Base-by-base conservation (phyloP, 2,113 vertebrate genomes). In the Laticauda colubrina region DNA sequence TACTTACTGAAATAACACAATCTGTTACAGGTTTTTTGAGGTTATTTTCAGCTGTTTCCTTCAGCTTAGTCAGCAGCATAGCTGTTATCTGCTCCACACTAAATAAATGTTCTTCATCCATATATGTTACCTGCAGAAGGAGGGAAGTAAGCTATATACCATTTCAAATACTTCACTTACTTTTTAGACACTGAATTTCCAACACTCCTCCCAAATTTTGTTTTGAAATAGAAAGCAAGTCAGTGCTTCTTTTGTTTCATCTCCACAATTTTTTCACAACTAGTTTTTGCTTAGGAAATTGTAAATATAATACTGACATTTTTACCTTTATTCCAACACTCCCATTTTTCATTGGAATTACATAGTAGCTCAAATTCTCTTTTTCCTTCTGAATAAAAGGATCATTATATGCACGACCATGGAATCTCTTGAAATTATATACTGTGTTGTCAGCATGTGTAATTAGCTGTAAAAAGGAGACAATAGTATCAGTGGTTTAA, bases 381-480 rank as follows among this genome's bases (percentile, higher is more conserved):
- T 98, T 99, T 97, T 98, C 95, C 92, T 97, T 97, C 96, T 99
- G 98, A 96, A 99, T 95, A 94, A 98, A 99, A 1, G 98, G 98
- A 96, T 99, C 99, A 90, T 98, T 98, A 96, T 98, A 99, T 21
- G 98, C 97, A 96, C 99, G 97, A 96, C 99, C 99, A 98, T 99
- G 99, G 97, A 99, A 99, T 95, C 98, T 98, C 97, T 99, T 99
- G 98, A 99, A 99, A 92, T 98, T 98, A 96, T 99, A 99, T 92
- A 99, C 98, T 21, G 99, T 99, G 97, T 99, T 99, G 97, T 99
- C 98, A 96, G 97, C 98, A 98, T 99, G 99, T 96, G 99, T 99
- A 97, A 99, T 99, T 93, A 99, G 97, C 99, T 99, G 96, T 90
- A 95, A 95, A 51, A 93, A 97, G 94, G 98, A 91, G 91, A 87